Conservation (phyloP, 1,140 invertebrate species). For the Polyergus mexicanus region DNA sequence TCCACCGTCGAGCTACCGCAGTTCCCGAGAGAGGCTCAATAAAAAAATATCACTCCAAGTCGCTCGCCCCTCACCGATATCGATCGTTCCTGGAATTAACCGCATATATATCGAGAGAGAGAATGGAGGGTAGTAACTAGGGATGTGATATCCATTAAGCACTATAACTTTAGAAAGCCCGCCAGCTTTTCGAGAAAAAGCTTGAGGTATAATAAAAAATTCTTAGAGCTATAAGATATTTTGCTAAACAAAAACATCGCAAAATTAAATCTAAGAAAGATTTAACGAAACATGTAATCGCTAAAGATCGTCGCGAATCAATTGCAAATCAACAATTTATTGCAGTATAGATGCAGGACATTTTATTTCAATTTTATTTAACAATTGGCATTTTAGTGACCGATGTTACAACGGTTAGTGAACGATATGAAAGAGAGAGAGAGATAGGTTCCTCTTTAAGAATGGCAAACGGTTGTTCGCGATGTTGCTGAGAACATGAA, state of each 20-base stretch:
- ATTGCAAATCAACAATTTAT: not conserved
- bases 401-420: slow-evolving; percentile 1
- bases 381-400: slow-evolving; percentile 2
- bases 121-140: not conserved
- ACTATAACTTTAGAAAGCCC: slow-evolving; percentile 20
- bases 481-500: not conserved
- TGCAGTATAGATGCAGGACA: not conserved
- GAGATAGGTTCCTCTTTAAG: slow-evolving; percentile 41
- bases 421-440: slow-evolving; percentile 34
- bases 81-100: slow-evolving; percentile 49
- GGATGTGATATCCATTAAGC: slow-evolving; percentile 15
- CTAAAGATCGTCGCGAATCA: not conserved
- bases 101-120: slow-evolving; percentile 30
- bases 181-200: not conserved
- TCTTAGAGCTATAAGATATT: not conserved
- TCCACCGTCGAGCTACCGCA: not conserved
- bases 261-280: not conserved
- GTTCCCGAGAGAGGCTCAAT: slow-evolving; percentile 50
- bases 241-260: not conserved
- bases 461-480: not conserved
- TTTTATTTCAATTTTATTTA: slow-evolving; percentile 14
- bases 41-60: slow-evolving; percentile 57
- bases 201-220: not conserved
- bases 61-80: slow-evolving; percentile 23
- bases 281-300: not conserved